A percentile compares a stretch with the other conserved stretches of the same genome.
phyloP scores from a whole-genome alignment of 2,113 vertebrate species.

The Heterochromis multidens region DNA sequence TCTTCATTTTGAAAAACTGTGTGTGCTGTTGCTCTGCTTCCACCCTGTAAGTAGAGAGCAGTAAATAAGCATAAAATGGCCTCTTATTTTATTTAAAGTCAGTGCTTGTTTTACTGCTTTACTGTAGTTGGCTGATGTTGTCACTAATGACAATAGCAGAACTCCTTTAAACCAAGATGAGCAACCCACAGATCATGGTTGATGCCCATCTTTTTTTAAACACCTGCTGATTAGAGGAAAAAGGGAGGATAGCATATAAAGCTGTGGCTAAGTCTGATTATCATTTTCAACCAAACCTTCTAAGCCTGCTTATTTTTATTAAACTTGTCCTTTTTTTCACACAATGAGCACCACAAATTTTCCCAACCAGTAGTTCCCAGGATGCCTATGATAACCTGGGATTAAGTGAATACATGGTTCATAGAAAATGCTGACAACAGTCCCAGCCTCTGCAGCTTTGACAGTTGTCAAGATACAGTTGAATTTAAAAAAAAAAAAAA shows the following conservation, averaged over 20 bases:
- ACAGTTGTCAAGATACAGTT: no score
- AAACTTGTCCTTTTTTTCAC: background rate
- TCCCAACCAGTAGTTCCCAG: background rate
- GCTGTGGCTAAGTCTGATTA: background rate
- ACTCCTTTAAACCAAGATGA: conserved; percentile 46
- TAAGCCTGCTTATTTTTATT: background rate
- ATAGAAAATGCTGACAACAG: background rate
- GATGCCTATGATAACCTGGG: background rate
- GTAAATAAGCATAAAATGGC: background rate
- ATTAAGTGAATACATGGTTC: background rate
- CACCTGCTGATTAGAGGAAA: conserved; percentile 18
- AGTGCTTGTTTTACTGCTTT: conserved; percentile 41
- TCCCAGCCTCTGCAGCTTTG: background rate
- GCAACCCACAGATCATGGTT: conserved; percentile 14
- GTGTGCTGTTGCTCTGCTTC: background rate
- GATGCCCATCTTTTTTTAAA: conserved; percentile 5
- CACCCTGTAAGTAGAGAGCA: background rate
- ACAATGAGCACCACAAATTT: background rate
- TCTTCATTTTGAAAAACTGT: background rate
- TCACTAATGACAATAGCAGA: conserved; percentile 38
- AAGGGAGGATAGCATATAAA: background rate
- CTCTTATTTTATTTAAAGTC: conserved; percentile 1
- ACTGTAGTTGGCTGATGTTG: conserved; percentile 24
- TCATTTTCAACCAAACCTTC: background rate
- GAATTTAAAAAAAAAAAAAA: rapidly evolving